Evolutionary conservation across 2,113 vertebrate genomes (phyloP), one percentile per base, ranked within the genome.

Genomic region (Malurus elegans): DNA sequence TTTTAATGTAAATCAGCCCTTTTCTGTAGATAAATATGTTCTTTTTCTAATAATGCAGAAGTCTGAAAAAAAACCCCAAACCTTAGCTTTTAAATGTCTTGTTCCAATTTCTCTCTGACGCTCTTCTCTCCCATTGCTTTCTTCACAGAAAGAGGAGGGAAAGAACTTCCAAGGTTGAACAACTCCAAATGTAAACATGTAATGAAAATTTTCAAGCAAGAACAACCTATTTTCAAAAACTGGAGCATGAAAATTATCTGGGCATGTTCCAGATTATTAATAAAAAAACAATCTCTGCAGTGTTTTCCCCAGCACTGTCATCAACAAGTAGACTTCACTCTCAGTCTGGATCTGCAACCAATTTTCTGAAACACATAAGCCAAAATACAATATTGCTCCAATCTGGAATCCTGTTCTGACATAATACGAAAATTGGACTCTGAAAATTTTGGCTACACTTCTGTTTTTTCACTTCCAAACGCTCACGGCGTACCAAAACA

Each of bases 361-460:
- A 93, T 95, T 96, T 96, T 95, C 88, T 90, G 53, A 88, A 95
- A 88, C 61, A 64, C 51, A 21, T 71, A 90, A 62, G 94, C 85
- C 90, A 95, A 92, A 95, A 88, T 42, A 92, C 64, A 92, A 88
- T 92, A 96, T 89, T 92, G 75, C 69, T 95, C 82, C 95, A 95
- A 91, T 88, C 79, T 96, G 90, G 93, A 92, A 94, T 75, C 86
- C 70, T 94, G 93, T 92, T 88, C 93, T 83, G 92, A 94, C 92
- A 94, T 96, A 94, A 94, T 97, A 93, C 21, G 82, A 96, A 97
- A 97, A 96, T 95, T 94, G 88, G 90, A 90, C 86, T 92, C 67
- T 5, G 71, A 54, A 92, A 74, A 67, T 80, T 60, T 83, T 96
- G 95, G 93, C 88, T 88, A 34, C 48, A 28, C 47, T 90, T 92